Conservation (phyloP, 2,888 invertebrate species). For the Ichneumon xanthorius region DNA sequence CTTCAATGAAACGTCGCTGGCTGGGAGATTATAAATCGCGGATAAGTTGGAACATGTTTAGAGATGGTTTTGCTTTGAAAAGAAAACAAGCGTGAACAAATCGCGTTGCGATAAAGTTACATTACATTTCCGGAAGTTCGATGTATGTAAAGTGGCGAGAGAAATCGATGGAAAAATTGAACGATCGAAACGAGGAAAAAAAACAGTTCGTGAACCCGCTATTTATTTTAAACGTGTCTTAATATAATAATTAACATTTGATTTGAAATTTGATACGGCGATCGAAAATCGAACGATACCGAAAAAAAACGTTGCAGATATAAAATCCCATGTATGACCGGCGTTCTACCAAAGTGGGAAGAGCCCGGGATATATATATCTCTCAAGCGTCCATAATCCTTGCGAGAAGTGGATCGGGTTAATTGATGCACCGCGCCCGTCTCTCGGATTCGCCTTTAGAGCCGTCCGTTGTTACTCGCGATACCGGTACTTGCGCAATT, state of each 20-base stretch:
- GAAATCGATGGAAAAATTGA: too few relatives aligned
- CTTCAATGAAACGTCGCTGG: slow-evolving; percentile 7
- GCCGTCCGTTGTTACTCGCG: slow-evolving; percentile 39
- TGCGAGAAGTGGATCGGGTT: slow-evolving; percentile 65
- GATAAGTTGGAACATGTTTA: not conserved
- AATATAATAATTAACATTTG: too few relatives aligned
- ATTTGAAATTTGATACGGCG: too few relatives aligned
- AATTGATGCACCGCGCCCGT: slow-evolving; percentile 73
- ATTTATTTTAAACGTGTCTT: too few relatives aligned
- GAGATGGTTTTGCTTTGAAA: not conserved
- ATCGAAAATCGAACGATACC: not conserved
- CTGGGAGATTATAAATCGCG: not conserved
- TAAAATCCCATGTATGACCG: not conserved
- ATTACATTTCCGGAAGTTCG: not conserved
- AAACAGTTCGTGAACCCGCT: too few relatives aligned
- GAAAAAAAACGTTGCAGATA: not conserved
- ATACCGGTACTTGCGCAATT: slow-evolving; percentile 61
- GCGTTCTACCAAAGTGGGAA: slow-evolving; percentile 14
- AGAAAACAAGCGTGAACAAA: not conserved
- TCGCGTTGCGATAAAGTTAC: not conserved
- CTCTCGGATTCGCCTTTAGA: slow-evolving; percentile 55
- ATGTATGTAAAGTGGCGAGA: not conserved
- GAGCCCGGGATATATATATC: slow-evolving; percentile 3
- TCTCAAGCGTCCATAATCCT: slow-evolving; percentile 4
- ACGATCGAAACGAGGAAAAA: too few relatives aligned